Conservation (phyloP, 2,797 vertebrate genomes). For the Brachyrhaphis roseni region DNA sequence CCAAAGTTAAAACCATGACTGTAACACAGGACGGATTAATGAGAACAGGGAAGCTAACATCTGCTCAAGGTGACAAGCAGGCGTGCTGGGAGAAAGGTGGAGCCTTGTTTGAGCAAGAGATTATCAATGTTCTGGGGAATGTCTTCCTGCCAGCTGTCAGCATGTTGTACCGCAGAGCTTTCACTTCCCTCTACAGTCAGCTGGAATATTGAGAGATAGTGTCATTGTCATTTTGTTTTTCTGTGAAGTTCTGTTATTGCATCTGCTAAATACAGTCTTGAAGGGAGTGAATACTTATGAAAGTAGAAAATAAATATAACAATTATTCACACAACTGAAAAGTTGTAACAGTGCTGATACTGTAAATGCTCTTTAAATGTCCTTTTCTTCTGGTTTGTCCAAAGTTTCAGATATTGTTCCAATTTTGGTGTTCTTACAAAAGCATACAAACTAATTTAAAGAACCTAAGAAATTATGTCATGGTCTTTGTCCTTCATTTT, state of each 20-base stretch:
- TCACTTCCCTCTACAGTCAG: neutral
- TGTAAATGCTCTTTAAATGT: neutral
- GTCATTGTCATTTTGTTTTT: neutral
- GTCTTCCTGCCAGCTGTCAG: constrained; percentile 89
- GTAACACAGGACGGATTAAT: neutral
- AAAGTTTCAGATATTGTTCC: neutral
- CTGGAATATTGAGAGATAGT: neutral
- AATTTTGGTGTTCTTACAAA: too few species aligned
- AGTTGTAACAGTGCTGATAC: neutral
- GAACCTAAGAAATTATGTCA: too few species aligned
- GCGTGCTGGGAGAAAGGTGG: constrained; percentile 87
- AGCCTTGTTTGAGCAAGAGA: constrained; percentile 81
- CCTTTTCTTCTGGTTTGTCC: neutral
- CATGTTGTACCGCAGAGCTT: constrained; percentile 83
- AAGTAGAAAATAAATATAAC: neutral
- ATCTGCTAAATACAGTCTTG: neutral
- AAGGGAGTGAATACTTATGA: too few species aligned
- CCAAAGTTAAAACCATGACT: neutral
- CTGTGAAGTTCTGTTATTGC: neutral
- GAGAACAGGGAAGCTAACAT: constrained; percentile 76
- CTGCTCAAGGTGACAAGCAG: constrained; percentile 85
- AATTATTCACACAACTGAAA: neutral
- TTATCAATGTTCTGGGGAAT: constrained; percentile 84
- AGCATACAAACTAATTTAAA: too few species aligned
- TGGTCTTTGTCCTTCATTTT: too few species aligned